Percentiles rank a stretch among this genome's conserved stretches.
These are phyloP conservation scores for Miniopterus natalensis DNA, from an alignment of 2,113 vertebrate genomes.

Conservation along the genomic window DNA sequence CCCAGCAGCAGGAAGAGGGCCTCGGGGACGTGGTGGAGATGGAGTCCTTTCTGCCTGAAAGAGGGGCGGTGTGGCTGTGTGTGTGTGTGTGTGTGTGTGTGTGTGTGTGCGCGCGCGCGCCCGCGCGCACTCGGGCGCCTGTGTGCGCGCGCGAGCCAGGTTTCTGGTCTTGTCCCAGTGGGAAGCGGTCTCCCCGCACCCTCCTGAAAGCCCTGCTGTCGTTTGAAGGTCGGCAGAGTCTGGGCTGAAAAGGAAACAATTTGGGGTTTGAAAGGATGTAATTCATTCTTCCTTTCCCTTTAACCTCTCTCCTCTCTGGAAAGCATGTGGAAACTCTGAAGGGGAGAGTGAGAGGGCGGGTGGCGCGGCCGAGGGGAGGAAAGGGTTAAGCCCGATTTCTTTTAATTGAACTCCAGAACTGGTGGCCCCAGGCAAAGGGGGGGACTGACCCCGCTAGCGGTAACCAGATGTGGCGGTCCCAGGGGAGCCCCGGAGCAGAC, in stretches of 20 bases:
- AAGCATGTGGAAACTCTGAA: slow-evolving; percentile 78
- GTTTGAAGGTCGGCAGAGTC: slow-evolving; percentile 80
- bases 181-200: slow-evolving; percentile 61
- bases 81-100: neutral
- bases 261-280: slow-evolving; percentile 86
- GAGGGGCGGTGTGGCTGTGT: neutral
- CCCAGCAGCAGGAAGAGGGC: slow-evolving; percentile 36
- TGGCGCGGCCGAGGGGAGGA: slow-evolving; percentile 75
- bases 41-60: neutral
- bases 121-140: no score
- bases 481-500: slow-evolving; percentile 90
- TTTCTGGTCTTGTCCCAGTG: slow-evolving; percentile 68
- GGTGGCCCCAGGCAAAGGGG: slow-evolving; percentile 96
- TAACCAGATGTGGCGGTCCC: slow-evolving; percentile 99
- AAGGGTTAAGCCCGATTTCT: slow-evolving; percentile 98
- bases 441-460: slow-evolving; percentile 98
- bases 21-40: neutral
- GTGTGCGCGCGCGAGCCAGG: neutral
- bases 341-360: slow-evolving; percentile 32
- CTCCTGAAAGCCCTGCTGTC: slow-evolving; percentile 74
- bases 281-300: slow-evolving; percentile 87
- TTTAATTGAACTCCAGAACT: slow-evolving; percentile 96
- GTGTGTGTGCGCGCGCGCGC: no score
- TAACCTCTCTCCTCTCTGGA: slow-evolving; percentile 85
- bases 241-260: slow-evolving; percentile 88